phyloP scores from a whole-genome alignment of 2,888 invertebrate genomes.

The Acleris holmiana region DNA sequence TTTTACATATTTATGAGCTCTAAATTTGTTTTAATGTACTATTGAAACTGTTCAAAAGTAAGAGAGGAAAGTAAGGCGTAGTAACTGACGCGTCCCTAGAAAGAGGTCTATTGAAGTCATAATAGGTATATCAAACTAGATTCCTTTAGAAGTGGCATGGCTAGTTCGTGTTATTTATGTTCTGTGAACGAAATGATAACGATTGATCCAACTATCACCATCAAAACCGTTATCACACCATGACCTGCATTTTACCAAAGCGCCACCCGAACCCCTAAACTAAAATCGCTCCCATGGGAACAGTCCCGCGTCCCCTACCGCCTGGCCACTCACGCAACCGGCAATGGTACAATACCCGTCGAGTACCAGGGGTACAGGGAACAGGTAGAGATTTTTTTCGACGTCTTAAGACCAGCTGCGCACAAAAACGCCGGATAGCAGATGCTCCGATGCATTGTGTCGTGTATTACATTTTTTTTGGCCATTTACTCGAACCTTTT shows the following conservation, averaged over 20 bases:
- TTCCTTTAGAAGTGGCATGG: no score
- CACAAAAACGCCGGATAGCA: slow-evolving; percentile 66
- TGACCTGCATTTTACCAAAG: neutral
- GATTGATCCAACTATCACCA: no score
- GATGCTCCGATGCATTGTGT: slow-evolving; percentile 69
- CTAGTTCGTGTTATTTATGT: no score
- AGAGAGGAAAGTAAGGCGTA: no score
- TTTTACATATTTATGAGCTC: no score
- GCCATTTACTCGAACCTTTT: slow-evolving; percentile 8
- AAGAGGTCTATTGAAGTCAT: no score
- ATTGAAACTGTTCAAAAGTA: no score
- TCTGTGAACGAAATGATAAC: no score
- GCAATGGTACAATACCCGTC: slow-evolving; percentile 44
- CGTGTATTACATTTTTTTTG: slow-evolving; percentile 37
- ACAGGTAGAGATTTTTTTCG: slow-evolving; percentile 73
- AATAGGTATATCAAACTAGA: no score
- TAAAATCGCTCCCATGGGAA: slow-evolving; percentile 4
- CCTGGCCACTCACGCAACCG: slow-evolving; percentile 51
- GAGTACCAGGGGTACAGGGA: slow-evolving; percentile 40
- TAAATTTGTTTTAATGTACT: no score
- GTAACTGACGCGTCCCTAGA: no score
- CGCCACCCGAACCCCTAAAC: slow-evolving; percentile 1
- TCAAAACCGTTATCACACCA: no score
- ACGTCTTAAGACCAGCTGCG: slow-evolving; percentile 63
- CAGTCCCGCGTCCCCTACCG: slow-evolving; percentile 2